These are phyloP conservation scores for Epinotia brunnichana DNA, from an alignment of 2,888 invertebrate species.

Conservation along the genomic window DNA sequence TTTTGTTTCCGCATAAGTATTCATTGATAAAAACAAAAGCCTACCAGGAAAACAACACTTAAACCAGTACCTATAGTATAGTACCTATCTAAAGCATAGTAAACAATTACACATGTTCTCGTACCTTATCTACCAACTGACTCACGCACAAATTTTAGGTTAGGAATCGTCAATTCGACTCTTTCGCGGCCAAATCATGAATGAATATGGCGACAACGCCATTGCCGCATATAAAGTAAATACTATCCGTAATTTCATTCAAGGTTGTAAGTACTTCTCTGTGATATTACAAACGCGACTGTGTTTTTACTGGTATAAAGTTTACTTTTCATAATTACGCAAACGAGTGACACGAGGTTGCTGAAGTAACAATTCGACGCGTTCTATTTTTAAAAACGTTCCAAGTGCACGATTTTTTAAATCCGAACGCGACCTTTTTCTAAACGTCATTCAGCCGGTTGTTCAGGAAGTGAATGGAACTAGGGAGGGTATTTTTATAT, in stretches of 20 bases:
- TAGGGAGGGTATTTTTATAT: constrained; percentile 67
- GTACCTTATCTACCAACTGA: constrained; percentile 24
- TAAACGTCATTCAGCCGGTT: constrained; percentile 35
- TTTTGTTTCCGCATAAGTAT: constrained; percentile 6
- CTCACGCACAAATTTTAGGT: constrained; percentile 1
- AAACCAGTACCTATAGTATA: neutral
- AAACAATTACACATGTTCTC: constrained; percentile 17
- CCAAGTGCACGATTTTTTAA: constrained; percentile 38
- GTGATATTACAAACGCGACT: neutral
- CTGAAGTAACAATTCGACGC: constrained; percentile 4
- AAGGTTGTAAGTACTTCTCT: neutral
- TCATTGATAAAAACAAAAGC: constrained; percentile 11
- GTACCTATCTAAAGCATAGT: constrained; percentile 5
- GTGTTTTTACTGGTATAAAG: neutral
- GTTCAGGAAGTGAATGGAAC: constrained; percentile 45
- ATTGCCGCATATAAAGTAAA: constrained; percentile 63
- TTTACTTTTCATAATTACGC: neutral
- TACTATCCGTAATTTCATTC: constrained; percentile 52
- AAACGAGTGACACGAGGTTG: neutral
- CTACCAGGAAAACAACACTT: constrained; percentile 10
- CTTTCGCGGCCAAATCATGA: constrained; percentile 60
- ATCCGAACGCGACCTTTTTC: constrained; percentile 21
- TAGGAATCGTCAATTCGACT: neutral
- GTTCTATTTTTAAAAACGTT: constrained; percentile 26
- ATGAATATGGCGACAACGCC: constrained; percentile 69